A percentile compares a stretch with the other conserved stretches of the same genome.
Conservation (phyloP, 2,888 invertebrate species). For the Gryllus longicercus region DNA sequence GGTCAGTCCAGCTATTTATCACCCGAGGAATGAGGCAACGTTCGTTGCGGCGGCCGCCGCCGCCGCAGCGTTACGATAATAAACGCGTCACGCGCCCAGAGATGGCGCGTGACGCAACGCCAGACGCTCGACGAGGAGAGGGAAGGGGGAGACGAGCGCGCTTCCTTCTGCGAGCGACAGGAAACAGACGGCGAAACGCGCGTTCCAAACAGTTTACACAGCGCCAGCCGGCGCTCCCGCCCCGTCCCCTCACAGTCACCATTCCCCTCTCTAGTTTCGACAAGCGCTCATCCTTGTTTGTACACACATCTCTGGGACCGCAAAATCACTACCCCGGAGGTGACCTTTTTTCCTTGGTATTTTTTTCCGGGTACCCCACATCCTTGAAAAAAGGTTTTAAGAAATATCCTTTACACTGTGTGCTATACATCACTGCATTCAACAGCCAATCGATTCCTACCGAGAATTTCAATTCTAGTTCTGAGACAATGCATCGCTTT, state of each 20-base stretch:
- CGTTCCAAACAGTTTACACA: neutral
- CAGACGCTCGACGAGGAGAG: neutral
- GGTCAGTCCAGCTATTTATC: neutral
- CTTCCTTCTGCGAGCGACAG: neutral
- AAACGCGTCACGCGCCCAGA: neutral
- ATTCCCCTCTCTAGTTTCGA: no score
- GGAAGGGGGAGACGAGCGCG: neutral
- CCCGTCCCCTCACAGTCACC: neutral
- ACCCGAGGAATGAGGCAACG: neutral
- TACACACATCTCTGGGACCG: no score
- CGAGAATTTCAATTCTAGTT: no score
- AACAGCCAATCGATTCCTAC: no score
- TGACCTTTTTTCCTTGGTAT: no score
- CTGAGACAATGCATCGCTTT: no score
- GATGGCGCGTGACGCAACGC: neutral
- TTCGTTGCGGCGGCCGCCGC: neutral
- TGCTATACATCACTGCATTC: no score
- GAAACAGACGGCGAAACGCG: neutral
- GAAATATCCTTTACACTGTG: no score
- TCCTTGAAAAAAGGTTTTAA: no score
- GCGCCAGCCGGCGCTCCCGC: neutral
- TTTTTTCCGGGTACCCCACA: no score
- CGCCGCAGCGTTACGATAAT: neutral
- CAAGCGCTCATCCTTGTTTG: no score
- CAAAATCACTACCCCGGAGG: no score